Evolutionary conservation across 2,888 invertebrate genomes (phyloP), one percentile per base, ranked within the genome.

Genomic region (Dendrolimus pini): DNA sequence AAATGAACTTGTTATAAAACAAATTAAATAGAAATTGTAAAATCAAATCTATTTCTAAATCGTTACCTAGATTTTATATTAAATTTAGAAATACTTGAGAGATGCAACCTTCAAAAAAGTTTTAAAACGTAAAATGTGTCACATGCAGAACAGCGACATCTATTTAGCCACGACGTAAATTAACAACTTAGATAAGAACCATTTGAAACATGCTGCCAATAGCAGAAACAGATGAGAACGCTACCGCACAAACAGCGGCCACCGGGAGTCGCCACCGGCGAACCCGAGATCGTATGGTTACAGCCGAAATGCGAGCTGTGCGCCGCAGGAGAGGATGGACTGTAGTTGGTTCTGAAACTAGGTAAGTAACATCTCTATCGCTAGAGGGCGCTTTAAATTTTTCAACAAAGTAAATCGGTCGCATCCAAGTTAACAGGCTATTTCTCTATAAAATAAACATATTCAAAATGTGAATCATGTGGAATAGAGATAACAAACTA

Each of bases 271-370:
- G 86, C 10, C 83, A 83, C 62, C 76, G 89, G 9, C 78, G 83
- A 63, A 83, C 82, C 10, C 83, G 89, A 52, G 89, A 89, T 64
- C 83, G 89, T 30, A 75, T 87, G 59, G 84, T 88, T 60, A 80
- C 89, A 60, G 88, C 90, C 71, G 90, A 90, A 81, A 80, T 82
- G 71, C 82, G 90, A 59, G 87, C 90, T 47, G 80, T 90, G 30
- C 82, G 94, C 56, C 92, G 95, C 59, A 86, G 93, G 55, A 90
- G 95, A 55, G 95, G 95, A 54, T 95, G 95, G 95, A 95, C 95
- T 7, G 95, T 95, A 55, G 93, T 95, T 60, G 95, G 95, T 66
- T 94, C 94, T 66, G 95, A 95, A 91, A 90, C 94, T 72, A 93
- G 94, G 95, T 94, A 83, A 91, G 85, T 79, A 56, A 55, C 9